Base-by-base conservation (phyloP, 1,140 invertebrate genomes). In the Tetramorium alpestre region DNA sequence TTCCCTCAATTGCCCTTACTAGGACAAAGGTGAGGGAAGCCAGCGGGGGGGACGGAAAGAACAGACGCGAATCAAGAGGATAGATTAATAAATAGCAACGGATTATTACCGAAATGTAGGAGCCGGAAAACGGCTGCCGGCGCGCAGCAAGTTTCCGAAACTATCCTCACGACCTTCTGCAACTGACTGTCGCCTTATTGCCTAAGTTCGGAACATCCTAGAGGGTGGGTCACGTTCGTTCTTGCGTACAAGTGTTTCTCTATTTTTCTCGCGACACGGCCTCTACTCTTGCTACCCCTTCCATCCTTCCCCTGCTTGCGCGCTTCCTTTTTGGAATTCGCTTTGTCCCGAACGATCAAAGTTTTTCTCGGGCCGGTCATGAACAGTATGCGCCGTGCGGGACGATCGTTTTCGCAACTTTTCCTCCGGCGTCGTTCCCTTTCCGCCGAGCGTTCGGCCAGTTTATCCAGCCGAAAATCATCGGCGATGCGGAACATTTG, bases 161-260 rank as follows among this genome's bases (percentile, higher is more conserved):
- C 91, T 93, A 92, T 92, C 88, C 87, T 38, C 64, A 69, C 62
- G 65, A 73, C 89, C 85, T 88, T 89, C 90, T 93, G 91, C 80
- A 93, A 93, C 90, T 91, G 91, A 93, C 92, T 92, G 88, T 86
- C 72, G 91, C 91, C 92, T 94, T 94, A 94, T 94, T 94, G 92
- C 91, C 88, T 89, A 93, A 94, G 90, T 94, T 94, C 76, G 90
- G 91, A 93, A 92, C 91, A 92, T 91, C 89, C 89, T 88, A 51
- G 72, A 47, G 72, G 82, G 41, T 28, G 69, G 41, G 60, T 51
- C 76, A 86, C 82, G 85, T 78, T 89, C 70, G 86, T 87, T 90
- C 84, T 91, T 90, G 81, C 88, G 87, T 91, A 88, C 81, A 72
- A 72, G 81, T 89, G 72, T 88, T 88, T 87, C 73, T 85, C 64